Base-by-base conservation (phyloP, 2,888 invertebrate genomes). In the Sesia apiformis region DNA sequence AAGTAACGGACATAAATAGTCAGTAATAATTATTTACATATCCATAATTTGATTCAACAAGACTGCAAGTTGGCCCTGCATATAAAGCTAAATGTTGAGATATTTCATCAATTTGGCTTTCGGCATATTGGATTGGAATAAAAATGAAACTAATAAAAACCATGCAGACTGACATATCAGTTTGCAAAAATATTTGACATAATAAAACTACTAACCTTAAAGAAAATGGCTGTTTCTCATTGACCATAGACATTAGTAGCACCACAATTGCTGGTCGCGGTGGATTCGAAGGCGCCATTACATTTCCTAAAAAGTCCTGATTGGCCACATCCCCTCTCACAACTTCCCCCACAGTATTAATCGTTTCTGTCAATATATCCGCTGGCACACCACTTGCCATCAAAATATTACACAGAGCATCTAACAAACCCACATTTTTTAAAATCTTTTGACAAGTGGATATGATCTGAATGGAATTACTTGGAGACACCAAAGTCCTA, bases 371-470 rank as follows among this genome's bases (percentile, higher is more conserved):
- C 51, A 99, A 87, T 52, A 99, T 96, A 76, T 99, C 98, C 0
- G 97, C 97, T 0, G 99, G 98, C 0, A 99, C 97, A 0, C 98
- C 98, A 73, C 95, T 96, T 0, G 98, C 96, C 96, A 99, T 97
- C 50, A 99, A 82, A 60, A 98, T 96, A 63, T 94, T 93, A 70
- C 98, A 98, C 6, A 99, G 81, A 3, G 84, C 74, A 50, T 83
- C 80, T 50, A 88, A 58, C 38, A 88, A 58, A 4, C 96, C 96
- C 49, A 95, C 95, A 54, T 93, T 93, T 67, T 95, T 93, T 94
- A 99, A 95, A 3, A 93, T 94, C 73, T 94, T 95, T 83, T 99
- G 99, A 69, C 98, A 98, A 53, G 94, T 91, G 0, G 91, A 88
- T 40, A 92, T 91, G 53, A 95, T 93, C 77, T 97, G 97, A 38